phyloP scores from a whole-genome alignment of 30 jellyfish, hydroid and myxozoan genomes.

The Aurelia coerulea region DNA sequence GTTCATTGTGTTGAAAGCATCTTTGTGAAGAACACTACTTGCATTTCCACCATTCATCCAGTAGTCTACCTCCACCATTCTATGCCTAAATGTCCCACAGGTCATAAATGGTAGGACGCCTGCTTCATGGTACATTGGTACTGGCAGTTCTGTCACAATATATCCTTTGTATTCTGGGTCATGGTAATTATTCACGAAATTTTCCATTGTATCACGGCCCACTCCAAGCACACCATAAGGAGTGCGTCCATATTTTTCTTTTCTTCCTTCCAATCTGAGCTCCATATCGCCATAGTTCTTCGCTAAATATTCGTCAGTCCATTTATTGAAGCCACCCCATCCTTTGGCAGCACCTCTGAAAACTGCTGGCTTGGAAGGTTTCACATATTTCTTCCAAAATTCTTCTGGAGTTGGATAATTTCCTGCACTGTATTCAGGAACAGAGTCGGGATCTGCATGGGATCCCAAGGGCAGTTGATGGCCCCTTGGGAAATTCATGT shows the following conservation, averaged over 20 bases:
- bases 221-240: constrained; percentile 84
- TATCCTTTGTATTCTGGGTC: constrained; percentile 63
- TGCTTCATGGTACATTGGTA: constrained; percentile 82
- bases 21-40: constrained; percentile 86
- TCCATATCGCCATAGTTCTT: constrained; percentile 69
- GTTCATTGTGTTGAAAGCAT: constrained; percentile 82
- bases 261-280: constrained; percentile 78
- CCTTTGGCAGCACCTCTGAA: constrained; percentile 77
- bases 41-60: constrained; percentile 91
- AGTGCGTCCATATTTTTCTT: constrained; percentile 64
- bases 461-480: constrained; percentile 91
- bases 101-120: constrained; percentile 78
- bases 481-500: constrained; percentile 28
- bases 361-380: constrained; percentile 79
- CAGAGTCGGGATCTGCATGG: constrained; percentile 77
- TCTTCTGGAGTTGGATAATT: constrained; percentile 71
- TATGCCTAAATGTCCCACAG: constrained; percentile 73
- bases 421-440: constrained; percentile 58
- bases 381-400: constrained; percentile 77
- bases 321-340: constrained; percentile 63
- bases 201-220: constrained; percentile 85
- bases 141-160: constrained; percentile 81
- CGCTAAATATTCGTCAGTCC: constrained; percentile 84
- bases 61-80: constrained; percentile 76
- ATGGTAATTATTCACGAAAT: constrained; percentile 67